phyloP scores from a whole-genome alignment of 2,888 invertebrate genomes.

The Diplazon laetatorius region DNA sequence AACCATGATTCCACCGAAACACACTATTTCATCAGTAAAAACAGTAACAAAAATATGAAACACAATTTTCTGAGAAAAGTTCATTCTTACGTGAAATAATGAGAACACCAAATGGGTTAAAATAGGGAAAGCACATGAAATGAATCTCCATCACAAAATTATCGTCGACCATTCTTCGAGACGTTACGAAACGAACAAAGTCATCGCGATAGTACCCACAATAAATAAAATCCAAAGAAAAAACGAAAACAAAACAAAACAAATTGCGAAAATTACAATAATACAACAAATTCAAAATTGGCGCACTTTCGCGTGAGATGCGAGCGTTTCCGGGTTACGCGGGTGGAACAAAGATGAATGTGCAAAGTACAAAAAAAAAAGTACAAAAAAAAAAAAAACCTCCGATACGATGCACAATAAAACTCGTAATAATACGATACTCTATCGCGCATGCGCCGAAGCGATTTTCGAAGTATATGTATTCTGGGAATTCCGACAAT shows the following conservation, averaged over 20 bases:
- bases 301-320: not conserved
- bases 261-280: not conserved
- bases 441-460: slow-evolving; percentile 33
- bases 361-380: slow-evolving; percentile 31
- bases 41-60: no score
- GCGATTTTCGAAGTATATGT: slow-evolving; percentile 54
- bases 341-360: slow-evolving; percentile 55
- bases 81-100: no score
- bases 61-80: no score
- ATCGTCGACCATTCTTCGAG: no score
- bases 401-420: slow-evolving; percentile 50
- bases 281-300: not conserved
- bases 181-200: no score
- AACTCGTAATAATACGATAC: slow-evolving; percentile 59
- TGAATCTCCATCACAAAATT: no score
- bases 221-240: not conserved
- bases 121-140: no score
- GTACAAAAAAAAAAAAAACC: not conserved
- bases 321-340: slow-evolving; percentile 42
- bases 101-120: no score
- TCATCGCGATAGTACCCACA: not conserved
- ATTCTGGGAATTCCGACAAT: slow-evolving; percentile 63
- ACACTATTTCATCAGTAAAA: no score
- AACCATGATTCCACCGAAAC: no score
- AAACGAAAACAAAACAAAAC: not conserved